Percentiles rank a stretch among this genome's conserved stretches.
phyloP scores from a whole-genome alignment of 2,113 vertebrate species.

The Odontesthes bonariensis region DNA sequence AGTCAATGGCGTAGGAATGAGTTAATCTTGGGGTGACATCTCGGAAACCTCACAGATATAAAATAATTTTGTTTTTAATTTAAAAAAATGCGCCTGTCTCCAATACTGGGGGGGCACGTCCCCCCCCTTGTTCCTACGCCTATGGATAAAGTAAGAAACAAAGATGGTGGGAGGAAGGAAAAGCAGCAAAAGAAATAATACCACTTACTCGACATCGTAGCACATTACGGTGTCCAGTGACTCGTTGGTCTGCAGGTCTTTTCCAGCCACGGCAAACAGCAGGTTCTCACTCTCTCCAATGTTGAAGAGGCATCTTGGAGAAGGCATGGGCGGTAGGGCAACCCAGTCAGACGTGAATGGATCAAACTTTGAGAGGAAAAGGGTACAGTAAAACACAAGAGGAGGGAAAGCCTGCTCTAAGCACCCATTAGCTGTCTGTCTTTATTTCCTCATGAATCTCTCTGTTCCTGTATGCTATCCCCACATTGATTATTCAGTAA shows the following conservation, averaged over 20 bases:
- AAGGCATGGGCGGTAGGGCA: slow-evolving; percentile 96
- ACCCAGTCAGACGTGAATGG: slow-evolving; percentile 89
- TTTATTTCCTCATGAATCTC: too few relatives aligned
- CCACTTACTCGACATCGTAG: slow-evolving; percentile 90
- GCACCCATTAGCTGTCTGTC: too few relatives aligned
- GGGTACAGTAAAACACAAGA: not conserved
- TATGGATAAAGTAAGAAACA: not conserved
- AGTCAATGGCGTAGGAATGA: too few relatives aligned
- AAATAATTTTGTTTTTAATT: too few relatives aligned
- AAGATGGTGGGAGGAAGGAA: not conserved
- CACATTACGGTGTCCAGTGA: slow-evolving; percentile 94
- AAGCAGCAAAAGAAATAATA: not conserved
- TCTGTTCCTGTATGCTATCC: too few relatives aligned
- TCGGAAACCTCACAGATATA: too few relatives aligned
- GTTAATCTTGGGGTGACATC: too few relatives aligned
- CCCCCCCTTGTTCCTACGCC: too few relatives aligned
- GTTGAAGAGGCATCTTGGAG: slow-evolving; percentile 93
- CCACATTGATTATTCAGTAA: not conserved
- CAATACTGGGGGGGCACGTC: too few relatives aligned
- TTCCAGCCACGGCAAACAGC: slow-evolving; percentile 94
- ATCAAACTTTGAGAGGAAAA: slow-evolving; percentile 85
- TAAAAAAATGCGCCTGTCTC: too few relatives aligned
- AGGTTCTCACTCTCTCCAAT: slow-evolving; percentile 91
- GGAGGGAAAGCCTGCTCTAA: too few relatives aligned
- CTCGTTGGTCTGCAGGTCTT: slow-evolving; percentile 95